Evolutionary conservation across 2,888 invertebrate species (phyloP), one percentile per base, ranked within the genome.

Genomic region (Bombyx huttoni): DNA sequence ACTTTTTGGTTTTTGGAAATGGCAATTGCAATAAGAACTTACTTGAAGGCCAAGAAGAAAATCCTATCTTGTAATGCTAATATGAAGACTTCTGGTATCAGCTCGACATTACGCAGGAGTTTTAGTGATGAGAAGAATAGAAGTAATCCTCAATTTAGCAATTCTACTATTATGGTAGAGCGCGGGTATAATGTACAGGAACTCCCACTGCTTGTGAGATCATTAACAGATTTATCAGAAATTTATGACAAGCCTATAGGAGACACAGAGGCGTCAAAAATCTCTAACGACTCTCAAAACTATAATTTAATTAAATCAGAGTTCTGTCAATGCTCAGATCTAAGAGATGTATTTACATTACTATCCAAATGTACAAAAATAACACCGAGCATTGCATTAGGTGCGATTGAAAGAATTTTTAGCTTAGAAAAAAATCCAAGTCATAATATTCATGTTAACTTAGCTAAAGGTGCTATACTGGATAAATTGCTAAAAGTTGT

Each of bases 111-210:
- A 51, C 51, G 54, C 54, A 73, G 84, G 57, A 66, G 56, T 50
- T 71, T 70, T 51, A 70, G 75, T 62, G 83, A 83, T 57, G 79
- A 81, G 40, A 81, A 78, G 61, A 63, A 63, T 58, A 64, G 65
- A 46, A 69, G 64, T 58, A 70, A 67, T 59, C 71, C 75, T 50
- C 81, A 83, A 56, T 81, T 80, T 55, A 75, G 70, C 52, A 78
- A 71, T 51, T 85, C 81, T 58, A 90, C 90, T 9, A 90, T 93
- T 53, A 71, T 94, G 49, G 78, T 92, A 52, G 93, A 94, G 77
- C 92, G 92, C 68, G 93, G 92, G 6, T 76, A 85, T n/a, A 88
- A 89, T 52, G 92, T 94, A 24, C 90, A 91, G 62, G 94, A 94
- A 70, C 81, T 94, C 49, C 93, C 93, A 1, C 79, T 92, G 12